phyloP scores from a whole-genome alignment of 1,140 invertebrate species.

The Trichonephila inaurata region DNA sequence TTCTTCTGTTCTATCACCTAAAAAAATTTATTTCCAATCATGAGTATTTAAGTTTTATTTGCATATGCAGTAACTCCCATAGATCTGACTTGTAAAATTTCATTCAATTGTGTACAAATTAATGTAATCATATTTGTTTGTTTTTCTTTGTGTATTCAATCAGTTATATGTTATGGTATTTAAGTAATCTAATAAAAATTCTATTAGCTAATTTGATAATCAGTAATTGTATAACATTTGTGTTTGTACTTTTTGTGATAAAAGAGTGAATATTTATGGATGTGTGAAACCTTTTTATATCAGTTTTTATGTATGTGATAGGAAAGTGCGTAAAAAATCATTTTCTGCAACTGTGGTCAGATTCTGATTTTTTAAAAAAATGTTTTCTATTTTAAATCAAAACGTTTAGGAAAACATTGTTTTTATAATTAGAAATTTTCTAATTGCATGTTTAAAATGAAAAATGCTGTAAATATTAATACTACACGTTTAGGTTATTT shows the following conservation, averaged over 20 bases:
- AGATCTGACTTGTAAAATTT: constrained; percentile 72
- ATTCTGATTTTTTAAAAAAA: not conserved
- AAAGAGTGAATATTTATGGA: constrained; percentile 6
- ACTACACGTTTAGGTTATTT: constrained; percentile 36
- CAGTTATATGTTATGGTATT: not conserved
- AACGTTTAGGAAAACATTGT: constrained; percentile 31
- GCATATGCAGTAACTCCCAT: constrained; percentile 28
- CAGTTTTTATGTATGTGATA: constrained; percentile 53
- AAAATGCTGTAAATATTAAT: constrained; percentile 30
- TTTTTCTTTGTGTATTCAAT: constrained; percentile 28
- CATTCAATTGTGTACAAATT: constrained; percentile 15
- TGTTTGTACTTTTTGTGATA: constrained; percentile 52
- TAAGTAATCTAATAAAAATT: constrained; percentile 30
- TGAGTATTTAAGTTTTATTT: constrained; percentile 9
- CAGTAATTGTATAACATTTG: constrained; percentile 22
- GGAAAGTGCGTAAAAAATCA: not conserved
- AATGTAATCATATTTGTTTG: constrained; percentile 11
- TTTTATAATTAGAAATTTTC: not conserved
- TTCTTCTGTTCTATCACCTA: not conserved
- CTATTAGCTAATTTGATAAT: constrained; percentile 41
- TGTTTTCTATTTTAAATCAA: constrained; percentile 46
- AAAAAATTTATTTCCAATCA: constrained; percentile 6
- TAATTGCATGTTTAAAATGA: constrained; percentile 12
- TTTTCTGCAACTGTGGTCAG: not conserved
- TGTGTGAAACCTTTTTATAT: constrained; percentile 24